Evolutionary conservation across 2,797 vertebrate genomes (phyloP).

Genomic region (Falco biarmicus): DNA sequence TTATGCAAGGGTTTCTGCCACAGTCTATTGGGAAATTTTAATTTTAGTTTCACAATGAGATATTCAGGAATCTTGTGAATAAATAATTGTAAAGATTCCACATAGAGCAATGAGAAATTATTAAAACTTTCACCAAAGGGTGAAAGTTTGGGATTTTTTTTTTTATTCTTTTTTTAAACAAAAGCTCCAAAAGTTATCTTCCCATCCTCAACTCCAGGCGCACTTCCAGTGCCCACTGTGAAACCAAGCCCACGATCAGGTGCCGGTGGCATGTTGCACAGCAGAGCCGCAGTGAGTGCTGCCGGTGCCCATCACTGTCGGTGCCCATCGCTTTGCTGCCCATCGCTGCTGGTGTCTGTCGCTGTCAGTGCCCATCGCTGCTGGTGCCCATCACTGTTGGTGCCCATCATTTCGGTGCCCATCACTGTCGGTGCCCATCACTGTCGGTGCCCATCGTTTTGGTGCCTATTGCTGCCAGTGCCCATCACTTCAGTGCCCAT

Average conservation of each 20-base stretch:
- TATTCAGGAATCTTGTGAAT: background rate
- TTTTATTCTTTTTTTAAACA: background rate
- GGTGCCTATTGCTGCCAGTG: too few relatives aligned
- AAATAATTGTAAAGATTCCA: background rate
- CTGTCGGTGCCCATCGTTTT: too few relatives aligned
- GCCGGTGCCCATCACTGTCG: too few relatives aligned
- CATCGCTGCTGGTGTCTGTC: background rate
- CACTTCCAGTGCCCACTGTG: background rate
- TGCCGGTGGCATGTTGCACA: rapidly evolving
- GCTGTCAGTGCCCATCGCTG: too few relatives aligned
- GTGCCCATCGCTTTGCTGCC: too few relatives aligned
- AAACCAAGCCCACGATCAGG: rapidly evolving
- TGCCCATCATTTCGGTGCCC: too few relatives aligned
- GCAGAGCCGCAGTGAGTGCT: background rate
- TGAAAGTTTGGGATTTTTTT: background rate
- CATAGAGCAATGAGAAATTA: background rate
- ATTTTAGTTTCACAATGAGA: slow-evolving; percentile 10
- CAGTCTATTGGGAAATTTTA: slow-evolving; percentile 32
- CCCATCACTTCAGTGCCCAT: too few relatives aligned
- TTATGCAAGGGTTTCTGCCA: slow-evolving; percentile 36
- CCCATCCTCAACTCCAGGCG: background rate
- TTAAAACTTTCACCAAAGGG: background rate
- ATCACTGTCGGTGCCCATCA: too few relatives aligned
- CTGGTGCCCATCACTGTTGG: too few relatives aligned
- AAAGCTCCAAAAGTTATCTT: background rate